These are phyloP conservation scores for Sebastes nivosus DNA, from an alignment of 2,797 vertebrate species.

Conservation along the genomic window DNA sequence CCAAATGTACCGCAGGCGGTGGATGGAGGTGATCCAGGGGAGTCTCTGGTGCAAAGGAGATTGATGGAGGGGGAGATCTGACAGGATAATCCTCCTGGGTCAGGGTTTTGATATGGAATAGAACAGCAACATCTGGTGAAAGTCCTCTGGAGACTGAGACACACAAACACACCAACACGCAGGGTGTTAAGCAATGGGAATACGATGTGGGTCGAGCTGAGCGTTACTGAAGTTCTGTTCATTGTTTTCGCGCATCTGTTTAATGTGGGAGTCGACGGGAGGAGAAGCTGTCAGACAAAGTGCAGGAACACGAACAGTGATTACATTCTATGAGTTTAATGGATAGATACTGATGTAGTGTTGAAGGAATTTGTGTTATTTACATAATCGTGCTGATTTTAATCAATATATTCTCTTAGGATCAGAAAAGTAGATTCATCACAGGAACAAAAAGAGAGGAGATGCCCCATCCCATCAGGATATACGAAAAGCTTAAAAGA, in stretches of 20 bases:
- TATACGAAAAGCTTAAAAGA: background rate
- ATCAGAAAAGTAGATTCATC: background rate
- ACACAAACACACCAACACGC: background rate
- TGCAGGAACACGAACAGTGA: background rate
- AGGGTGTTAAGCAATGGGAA: background rate
- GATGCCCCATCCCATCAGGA: background rate
- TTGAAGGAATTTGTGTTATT: background rate
- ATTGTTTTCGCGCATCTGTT: background rate
- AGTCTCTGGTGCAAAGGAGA: background rate
- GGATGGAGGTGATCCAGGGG: background rate
- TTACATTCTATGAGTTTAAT: background rate
- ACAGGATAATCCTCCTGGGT: background rate
- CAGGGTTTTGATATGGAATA: constrained; percentile 20
- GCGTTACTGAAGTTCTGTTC: background rate
- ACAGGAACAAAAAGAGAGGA: background rate
- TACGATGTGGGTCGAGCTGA: background rate
- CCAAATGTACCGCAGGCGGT: background rate
- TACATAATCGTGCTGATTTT: too few relatives aligned
- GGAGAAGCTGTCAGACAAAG: background rate
- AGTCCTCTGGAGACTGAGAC: background rate
- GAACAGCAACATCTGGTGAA: constrained; percentile 54
- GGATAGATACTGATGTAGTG: background rate
- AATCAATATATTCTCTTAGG: background rate
- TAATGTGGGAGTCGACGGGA: background rate
- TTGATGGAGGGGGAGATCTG: background rate